Percentiles rank a stretch among this genome's conserved stretches.
phyloP scores from a whole-genome alignment of 2,113 vertebrate species.

The Podiceps cristatus region DNA sequence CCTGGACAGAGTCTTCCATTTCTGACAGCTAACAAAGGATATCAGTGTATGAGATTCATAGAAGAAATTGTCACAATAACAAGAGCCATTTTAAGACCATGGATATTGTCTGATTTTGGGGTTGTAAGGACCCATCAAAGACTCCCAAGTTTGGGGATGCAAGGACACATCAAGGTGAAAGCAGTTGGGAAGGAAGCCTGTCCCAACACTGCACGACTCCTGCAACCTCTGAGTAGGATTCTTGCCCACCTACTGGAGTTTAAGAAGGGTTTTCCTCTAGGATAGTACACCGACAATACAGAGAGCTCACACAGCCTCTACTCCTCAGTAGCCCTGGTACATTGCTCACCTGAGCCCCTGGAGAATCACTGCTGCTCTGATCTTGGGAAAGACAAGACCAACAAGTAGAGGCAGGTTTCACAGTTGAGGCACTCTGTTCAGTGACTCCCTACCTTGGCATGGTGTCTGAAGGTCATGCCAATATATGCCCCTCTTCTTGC shows the following conservation, averaged over 20 bases:
- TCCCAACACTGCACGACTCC: not conserved
- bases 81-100: not conserved
- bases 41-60: not conserved
- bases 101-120: not conserved
- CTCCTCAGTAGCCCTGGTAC: fast-evolving
- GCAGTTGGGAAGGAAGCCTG: not conserved
- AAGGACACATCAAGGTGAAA: not conserved
- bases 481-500: not conserved
- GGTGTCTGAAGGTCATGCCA: not conserved
- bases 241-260: not conserved
- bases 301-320: not conserved
- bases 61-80: not conserved
- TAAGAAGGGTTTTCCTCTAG: not conserved
- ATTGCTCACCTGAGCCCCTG: not conserved
- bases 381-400: not conserved
- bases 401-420: not conserved
- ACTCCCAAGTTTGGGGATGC: not conserved
- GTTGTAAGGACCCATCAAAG: not conserved
- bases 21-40: not conserved
- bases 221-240: not conserved
- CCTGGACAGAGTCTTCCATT: not conserved
- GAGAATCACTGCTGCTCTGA: not conserved
- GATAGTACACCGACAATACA: not conserved
- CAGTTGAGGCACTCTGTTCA: not conserved
- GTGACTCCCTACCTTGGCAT: not conserved